phyloP scores from a whole-genome alignment of 2,113 vertebrate species.

The Polypterus bichir region DNA sequence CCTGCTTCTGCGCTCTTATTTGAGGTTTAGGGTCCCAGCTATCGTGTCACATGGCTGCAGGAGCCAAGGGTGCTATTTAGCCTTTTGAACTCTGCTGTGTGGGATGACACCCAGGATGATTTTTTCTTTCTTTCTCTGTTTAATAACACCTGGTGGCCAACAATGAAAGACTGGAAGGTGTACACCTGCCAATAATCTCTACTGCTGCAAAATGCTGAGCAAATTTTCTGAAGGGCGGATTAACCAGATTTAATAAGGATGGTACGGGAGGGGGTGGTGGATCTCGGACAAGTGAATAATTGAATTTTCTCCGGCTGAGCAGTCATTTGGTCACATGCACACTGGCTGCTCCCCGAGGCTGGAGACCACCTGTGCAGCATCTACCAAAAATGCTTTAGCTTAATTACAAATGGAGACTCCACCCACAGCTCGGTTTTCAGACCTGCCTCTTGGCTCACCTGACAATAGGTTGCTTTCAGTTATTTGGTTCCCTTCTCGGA shows the following conservation, averaged over 20 bases:
- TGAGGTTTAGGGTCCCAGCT: too few species aligned
- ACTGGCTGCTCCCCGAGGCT: not conserved
- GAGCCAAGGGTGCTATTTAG: too few species aligned
- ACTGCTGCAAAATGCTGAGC: not conserved
- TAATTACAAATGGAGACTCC: not conserved
- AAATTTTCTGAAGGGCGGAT: not conserved
- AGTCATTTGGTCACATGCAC: not conserved
- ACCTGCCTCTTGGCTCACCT: not conserved
- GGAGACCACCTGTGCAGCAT: constrained; percentile 1
- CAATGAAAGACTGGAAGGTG: not conserved
- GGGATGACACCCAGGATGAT: too few species aligned
- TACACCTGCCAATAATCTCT: not conserved
- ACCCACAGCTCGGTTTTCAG: not conserved
- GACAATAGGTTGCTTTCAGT: not conserved
- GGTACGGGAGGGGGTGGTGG: not conserved
- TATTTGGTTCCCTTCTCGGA: too few species aligned
- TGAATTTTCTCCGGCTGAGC: not conserved
- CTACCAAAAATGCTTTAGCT: not conserved
- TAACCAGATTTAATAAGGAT: not conserved
- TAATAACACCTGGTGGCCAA: not conserved
- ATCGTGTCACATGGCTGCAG: too few species aligned
- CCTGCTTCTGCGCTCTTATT: too few species aligned
- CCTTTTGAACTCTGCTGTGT: too few species aligned
- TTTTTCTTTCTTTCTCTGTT: too few species aligned
- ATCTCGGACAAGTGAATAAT: not conserved